These are phyloP conservation scores for Zaprionus ornatus DNA, from an alignment of 1,140 invertebrate genomes.

Conservation along the genomic window DNA sequence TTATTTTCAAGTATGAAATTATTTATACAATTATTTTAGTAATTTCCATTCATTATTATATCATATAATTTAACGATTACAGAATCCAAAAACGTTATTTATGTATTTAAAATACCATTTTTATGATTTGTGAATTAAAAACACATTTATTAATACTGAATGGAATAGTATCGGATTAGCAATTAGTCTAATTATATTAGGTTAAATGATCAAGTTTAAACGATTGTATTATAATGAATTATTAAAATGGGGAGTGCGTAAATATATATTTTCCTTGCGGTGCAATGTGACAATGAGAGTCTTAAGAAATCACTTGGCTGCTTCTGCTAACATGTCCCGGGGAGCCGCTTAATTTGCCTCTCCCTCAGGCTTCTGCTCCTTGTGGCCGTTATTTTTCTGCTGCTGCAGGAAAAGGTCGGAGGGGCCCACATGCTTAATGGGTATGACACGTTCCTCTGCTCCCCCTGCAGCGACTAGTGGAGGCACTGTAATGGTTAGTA, in stretches of 20 bases:
- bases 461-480: slow-evolving; percentile 83
- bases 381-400: slow-evolving; percentile 44
- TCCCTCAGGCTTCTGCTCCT: slow-evolving; percentile 71
- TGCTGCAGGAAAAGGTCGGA: slow-evolving; percentile 65
- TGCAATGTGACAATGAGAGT: slow-evolving; percentile 64
- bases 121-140: slow-evolving; percentile 32
- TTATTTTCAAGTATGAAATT: too few relatives aligned
- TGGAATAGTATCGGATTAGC: slow-evolving; percentile 33
- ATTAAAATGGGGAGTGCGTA: slow-evolving; percentile 51
- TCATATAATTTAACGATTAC: background rate
- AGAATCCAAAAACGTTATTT: background rate
- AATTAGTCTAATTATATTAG: slow-evolving; percentile 49
- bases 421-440: slow-evolving; percentile 83
- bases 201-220: slow-evolving; percentile 40
- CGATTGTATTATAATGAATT: slow-evolving; percentile 38
- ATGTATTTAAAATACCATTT: background rate
- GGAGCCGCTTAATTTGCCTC: slow-evolving; percentile 45
- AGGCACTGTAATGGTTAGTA: slow-evolving; percentile 86
- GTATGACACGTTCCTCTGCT: slow-evolving; percentile 82
- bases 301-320: slow-evolving; percentile 70
- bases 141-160: slow-evolving; percentile 64
- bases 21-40: too few relatives aligned
- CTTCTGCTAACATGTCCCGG: background rate
- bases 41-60: too few relatives aligned
- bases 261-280: slow-evolving; percentile 48